These are phyloP conservation scores for Brachypteracias leptosomus DNA, from an alignment of 2,113 vertebrate species.

Conservation along the genomic window DNA sequence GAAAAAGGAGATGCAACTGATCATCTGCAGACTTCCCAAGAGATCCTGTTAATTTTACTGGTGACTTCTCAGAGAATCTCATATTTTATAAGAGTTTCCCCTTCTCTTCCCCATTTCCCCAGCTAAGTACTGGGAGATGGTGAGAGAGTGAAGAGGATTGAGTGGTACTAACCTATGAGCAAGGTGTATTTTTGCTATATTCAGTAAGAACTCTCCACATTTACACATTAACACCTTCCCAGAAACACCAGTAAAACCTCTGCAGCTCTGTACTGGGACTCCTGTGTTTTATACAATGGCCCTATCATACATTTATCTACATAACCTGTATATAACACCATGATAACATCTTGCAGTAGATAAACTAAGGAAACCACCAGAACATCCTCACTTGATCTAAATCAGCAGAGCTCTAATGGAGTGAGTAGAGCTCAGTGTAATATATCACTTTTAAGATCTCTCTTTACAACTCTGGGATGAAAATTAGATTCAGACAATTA, in stretches of 20 bases:
- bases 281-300: background rate
- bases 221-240: background rate
- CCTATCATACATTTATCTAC: background rate
- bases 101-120: background rate
- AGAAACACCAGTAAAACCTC: background rate
- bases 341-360: accelerated
- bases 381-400: background rate
- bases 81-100: background rate
- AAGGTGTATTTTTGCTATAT: background rate
- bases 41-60: background rate
- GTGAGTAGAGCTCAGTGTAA: background rate
- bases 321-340: background rate
- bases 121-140: background rate
- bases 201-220: background rate
- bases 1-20: background rate
- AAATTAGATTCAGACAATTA: background rate
- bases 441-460: background rate
- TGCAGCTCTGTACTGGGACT: background rate
- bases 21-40: background rate
- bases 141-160: background rate
- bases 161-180: background rate
- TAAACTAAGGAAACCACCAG: background rate
- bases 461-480: background rate
- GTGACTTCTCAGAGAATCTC: background rate
- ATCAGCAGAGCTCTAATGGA: background rate